Conservation (phyloP, 2,888 invertebrate species). For the Molanna angustata region DNA sequence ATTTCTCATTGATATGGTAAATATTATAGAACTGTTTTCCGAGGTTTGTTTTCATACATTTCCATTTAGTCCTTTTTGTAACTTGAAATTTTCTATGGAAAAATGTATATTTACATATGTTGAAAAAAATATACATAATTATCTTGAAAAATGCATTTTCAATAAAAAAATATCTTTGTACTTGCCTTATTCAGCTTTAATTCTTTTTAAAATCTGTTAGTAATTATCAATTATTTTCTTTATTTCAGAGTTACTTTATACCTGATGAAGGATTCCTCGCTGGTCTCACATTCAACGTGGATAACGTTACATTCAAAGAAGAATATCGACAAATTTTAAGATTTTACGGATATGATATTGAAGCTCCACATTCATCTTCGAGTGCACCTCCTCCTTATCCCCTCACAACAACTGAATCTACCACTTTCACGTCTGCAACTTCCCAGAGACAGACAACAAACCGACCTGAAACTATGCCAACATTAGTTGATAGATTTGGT, state of each 20-base stretch:
- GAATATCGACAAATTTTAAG: conserved; percentile 69
- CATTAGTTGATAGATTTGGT: conserved; percentile 31
- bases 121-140: too few species aligned
- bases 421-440: conserved; percentile 15
- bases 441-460: conserved; percentile 30
- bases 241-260: conserved; percentile 74
- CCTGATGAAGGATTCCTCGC: conserved; percentile 79
- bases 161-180: too few species aligned
- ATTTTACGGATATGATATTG: conserved; percentile 80
- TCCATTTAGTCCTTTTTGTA: too few species aligned
- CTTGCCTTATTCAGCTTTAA: too few species aligned
- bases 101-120: too few species aligned
- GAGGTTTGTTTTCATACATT: too few species aligned
- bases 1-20: too few species aligned
- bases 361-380: conserved; percentile 37
- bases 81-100: too few species aligned
- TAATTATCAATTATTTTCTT: conserved; percentile 15
- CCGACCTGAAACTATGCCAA: conserved; percentile 25
- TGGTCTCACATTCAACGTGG: conserved; percentile 74
- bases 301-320: conserved; percentile 71
- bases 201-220: too few species aligned
- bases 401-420: neutral
- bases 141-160: too few species aligned
- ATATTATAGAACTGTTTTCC: too few species aligned
- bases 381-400: neutral